A percentile compares a stretch with the other conserved stretches of the same genome.
Conservation (phyloP, 2,113 vertebrate genomes). For the Melanostigma gelatinosum region DNA sequence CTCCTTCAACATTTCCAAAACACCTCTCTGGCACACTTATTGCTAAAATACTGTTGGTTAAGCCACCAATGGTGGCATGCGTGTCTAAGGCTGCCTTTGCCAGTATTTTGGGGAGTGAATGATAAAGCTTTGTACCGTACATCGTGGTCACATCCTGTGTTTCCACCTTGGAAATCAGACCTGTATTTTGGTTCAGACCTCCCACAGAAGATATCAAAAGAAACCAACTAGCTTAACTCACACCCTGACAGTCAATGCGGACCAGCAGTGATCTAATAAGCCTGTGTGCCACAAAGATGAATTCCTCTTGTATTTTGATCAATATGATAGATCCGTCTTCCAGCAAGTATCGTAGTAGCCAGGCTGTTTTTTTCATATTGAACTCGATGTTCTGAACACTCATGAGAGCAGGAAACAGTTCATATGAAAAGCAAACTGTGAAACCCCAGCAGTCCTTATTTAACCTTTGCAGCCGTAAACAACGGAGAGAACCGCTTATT, state of each 20-base stretch:
- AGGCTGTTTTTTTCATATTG: neutral
- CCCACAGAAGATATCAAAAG: neutral
- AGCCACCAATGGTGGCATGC: neutral
- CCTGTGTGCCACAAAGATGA: neutral
- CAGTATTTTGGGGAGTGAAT: neutral
- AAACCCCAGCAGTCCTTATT: slow-evolving; percentile 24
- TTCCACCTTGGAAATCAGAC: neutral
- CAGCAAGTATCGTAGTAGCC: neutral
- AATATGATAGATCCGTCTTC: neutral
- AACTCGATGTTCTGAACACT: slow-evolving; percentile 1
- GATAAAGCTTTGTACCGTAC: neutral
- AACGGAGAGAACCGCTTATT: slow-evolving; percentile 49
- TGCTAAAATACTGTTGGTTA: neutral
- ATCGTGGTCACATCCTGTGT: neutral
- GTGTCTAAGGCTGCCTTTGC: neutral
- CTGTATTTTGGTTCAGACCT: neutral
- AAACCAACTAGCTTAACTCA: neutral
- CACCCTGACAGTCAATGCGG: neutral
- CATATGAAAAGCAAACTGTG: slow-evolving; percentile 19
- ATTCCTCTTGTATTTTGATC: neutral
- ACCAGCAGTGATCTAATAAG: neutral
- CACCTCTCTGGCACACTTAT: neutral
- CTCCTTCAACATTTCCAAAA: neutral
- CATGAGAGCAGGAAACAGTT: neutral
- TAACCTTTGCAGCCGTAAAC: slow-evolving; percentile 56